phyloP scores from a whole-genome alignment of 2,113 vertebrate species.

The Herpailurus yagouaroundi region DNA sequence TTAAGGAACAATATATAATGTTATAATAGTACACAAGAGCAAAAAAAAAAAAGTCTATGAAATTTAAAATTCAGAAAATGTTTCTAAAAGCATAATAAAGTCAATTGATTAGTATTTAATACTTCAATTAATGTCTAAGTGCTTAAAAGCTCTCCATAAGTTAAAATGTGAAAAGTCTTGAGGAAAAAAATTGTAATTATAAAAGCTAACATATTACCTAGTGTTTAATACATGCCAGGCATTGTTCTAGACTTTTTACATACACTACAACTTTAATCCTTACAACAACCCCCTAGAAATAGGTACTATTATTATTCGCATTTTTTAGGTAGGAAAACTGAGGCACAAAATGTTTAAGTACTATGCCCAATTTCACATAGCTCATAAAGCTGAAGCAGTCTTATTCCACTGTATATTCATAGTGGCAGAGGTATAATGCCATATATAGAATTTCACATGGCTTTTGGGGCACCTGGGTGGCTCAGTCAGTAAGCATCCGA shows the following conservation, averaged over 20 bases:
- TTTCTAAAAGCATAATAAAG: neutral
- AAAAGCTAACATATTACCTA: neutral
- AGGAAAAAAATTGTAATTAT: neutral
- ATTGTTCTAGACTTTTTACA: neutral
- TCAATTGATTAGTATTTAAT: neutral
- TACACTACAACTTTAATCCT: neutral
- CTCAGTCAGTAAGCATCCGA: too few relatives aligned
- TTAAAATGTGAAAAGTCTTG: neutral
- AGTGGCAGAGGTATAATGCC: neutral
- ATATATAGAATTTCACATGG: neutral
- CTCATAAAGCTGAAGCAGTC: neutral
- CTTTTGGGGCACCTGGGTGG: neutral
- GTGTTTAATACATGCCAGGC: neutral
- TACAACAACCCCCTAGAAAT: neutral
- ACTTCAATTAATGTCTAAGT: neutral
- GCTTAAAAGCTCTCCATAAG: neutral
- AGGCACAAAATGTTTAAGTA: neutral
- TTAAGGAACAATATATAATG: neutral
- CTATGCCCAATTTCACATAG: neutral
- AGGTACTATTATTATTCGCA: neutral
- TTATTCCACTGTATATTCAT: neutral
- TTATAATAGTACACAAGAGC: neutral
- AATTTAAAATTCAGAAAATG: neutral
- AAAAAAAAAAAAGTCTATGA: neutral
- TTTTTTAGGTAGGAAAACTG: neutral